phyloP scores from a whole-genome alignment of 2,113 vertebrate genomes.

The Amblyopsis rosae region DNA sequence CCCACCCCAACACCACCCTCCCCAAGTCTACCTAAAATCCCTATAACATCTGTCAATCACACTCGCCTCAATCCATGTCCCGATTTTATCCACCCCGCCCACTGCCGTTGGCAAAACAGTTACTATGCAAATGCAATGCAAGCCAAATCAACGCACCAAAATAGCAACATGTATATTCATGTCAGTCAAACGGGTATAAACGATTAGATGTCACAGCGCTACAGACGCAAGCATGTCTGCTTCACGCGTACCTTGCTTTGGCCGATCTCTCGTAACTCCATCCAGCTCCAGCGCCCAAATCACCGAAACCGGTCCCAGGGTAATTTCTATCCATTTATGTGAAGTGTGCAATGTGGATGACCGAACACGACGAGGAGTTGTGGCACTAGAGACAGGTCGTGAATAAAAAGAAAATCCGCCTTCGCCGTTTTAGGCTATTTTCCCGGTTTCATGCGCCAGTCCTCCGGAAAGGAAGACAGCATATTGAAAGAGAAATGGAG shows the following conservation, averaged over 20 bases:
- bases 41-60: conserved; percentile 77
- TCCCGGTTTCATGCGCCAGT: conserved; percentile 77
- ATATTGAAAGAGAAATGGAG: conserved; percentile 82
- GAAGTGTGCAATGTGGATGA: conserved; percentile 53
- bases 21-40: conserved; percentile 67
- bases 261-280: conserved; percentile 96
- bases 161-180: conserved; percentile 38
- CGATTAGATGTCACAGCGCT: conserved; percentile 3
- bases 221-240: conserved; percentile 65
- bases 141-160: conserved; percentile 26
- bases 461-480: conserved; percentile 78
- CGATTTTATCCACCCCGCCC: conserved; percentile 74
- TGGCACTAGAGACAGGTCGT: conserved; percentile 16
- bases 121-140: conserved; percentile 71
- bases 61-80: conserved; percentile 70
- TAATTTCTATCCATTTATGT: conserved; percentile 93
- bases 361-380: conserved; percentile 69
- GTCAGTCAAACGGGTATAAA: not conserved
- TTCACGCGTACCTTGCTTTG: conserved; percentile 89
- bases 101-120: conserved; percentile 73
- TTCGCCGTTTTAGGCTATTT: conserved; percentile 72
- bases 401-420: conserved; percentile 56
- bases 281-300: conserved; percentile 93
- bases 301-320: conserved; percentile 91
- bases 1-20: conserved; percentile 42